Conservation (phyloP, 2,888 invertebrate species). For the Erebia palarica region DNA sequence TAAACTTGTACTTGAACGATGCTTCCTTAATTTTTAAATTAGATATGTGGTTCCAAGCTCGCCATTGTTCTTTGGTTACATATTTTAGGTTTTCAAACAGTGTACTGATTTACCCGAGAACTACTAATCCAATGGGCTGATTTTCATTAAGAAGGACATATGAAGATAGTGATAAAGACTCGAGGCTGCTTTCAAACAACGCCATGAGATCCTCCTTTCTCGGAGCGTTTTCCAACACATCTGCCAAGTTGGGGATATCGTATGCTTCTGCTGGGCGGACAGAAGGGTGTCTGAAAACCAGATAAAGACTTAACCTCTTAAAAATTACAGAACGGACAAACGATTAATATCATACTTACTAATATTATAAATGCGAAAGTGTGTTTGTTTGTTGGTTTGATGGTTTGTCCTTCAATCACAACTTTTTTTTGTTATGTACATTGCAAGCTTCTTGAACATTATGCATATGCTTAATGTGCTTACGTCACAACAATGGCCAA, state of each 20-base stretch:
- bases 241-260: constrained; percentile 51
- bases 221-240: constrained; percentile 59
- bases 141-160: constrained; percentile 65
- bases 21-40: no score
- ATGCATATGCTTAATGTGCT: no score
- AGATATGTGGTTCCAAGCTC: no score
- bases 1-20: no score
- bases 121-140: constrained; percentile 71
- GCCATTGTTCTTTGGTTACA: no score
- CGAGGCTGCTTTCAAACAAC: constrained; percentile 55
- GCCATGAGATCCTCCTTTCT: constrained; percentile 51
- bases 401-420: no score
- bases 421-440: no score
- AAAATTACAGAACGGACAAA: background rate
- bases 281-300: constrained; percentile 52
- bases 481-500: background rate
- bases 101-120: constrained; percentile 67
- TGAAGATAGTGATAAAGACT: constrained; percentile 50
- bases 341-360: background rate
- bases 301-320: background rate
- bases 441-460: no score
- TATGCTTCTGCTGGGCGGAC: constrained; percentile 62
- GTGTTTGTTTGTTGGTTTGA: no score
- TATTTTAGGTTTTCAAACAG: background rate
- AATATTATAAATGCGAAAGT: no score